Percentiles rank a stretch among this genome's conserved stretches.
Conservation (phyloP, 2,888 invertebrate genomes). For the Dermolepida albohirtum region DNA sequence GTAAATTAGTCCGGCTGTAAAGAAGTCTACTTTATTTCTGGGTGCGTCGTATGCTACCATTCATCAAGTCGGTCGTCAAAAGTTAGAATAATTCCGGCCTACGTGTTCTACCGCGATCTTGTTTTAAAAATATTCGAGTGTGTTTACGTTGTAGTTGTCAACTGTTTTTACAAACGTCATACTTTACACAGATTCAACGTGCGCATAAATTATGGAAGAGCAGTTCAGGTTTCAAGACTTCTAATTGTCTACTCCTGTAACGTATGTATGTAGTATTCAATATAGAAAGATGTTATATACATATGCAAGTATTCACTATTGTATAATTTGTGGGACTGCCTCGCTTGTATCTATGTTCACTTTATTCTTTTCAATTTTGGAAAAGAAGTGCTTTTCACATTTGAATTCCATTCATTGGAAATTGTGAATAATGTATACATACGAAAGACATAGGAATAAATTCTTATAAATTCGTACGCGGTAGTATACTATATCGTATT, state of each 20-base stretch:
- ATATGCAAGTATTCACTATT: slow-evolving; percentile 5
- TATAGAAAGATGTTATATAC: slow-evolving; percentile 8
- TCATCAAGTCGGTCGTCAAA: slow-evolving; percentile 55
- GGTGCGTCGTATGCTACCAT: slow-evolving; percentile 55
- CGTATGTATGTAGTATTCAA: slow-evolving; percentile 7
- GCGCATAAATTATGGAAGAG: slow-evolving; percentile 35
- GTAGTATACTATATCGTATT: no score
- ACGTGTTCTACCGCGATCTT: slow-evolving; percentile 44
- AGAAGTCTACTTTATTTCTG: slow-evolving; percentile 56
- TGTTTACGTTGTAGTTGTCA: slow-evolving; percentile 41
- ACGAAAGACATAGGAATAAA: no score
- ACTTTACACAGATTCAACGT: slow-evolving; percentile 34
- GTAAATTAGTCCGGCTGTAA: slow-evolving; percentile 56
- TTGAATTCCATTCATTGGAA: no score
- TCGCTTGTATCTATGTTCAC: slow-evolving; percentile 2
- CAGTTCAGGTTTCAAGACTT: slow-evolving; percentile 34
- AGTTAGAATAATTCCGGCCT: slow-evolving; percentile 47
- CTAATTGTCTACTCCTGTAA: slow-evolving; percentile 30
- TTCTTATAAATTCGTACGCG: no score
- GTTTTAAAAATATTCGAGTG: slow-evolving; percentile 42
- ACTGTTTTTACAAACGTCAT: slow-evolving; percentile 40
- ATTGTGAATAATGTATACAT: no score
- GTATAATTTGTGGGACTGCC: neutral
- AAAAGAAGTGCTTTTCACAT: no score
- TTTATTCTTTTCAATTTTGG: slow-evolving; percentile 5